These are phyloP conservation scores for Coelinius sp. DNA, from an alignment of 2,888 invertebrate genomes.

Conservation along the genomic window DNA sequence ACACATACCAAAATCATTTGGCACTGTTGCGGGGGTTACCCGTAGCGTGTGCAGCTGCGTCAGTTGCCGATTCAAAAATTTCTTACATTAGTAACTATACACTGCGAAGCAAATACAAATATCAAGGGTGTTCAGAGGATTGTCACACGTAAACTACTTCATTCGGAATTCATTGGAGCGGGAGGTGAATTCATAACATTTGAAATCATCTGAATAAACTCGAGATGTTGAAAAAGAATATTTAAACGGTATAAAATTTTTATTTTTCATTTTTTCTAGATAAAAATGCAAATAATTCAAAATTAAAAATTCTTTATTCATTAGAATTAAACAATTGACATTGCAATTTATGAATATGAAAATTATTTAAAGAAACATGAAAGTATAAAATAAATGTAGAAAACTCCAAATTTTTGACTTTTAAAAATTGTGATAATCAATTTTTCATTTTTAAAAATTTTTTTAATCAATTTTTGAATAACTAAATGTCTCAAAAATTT, in stretches of 20 bases:
- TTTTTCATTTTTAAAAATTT: neutral
- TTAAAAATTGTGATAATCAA: neutral
- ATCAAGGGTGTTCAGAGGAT: neutral
- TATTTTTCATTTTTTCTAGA: neutral
- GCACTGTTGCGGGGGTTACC: constrained; percentile 48
- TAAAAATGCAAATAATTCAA: neutral
- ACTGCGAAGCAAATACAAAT: constrained; percentile 32
- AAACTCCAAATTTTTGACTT: neutral
- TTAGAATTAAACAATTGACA: neutral
- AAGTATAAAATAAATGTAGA: neutral
- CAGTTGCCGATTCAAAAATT: constrained; percentile 28
- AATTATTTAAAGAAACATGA: neutral
- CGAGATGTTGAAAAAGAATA: neutral
- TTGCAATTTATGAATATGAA: neutral
- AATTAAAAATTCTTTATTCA: neutral
- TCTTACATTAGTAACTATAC: constrained; percentile 17
- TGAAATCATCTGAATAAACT: constrained; percentile 20
- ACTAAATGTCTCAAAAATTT: constrained; percentile 26
- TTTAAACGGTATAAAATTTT: neutral
- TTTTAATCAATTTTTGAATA: neutral
- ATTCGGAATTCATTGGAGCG: neutral
- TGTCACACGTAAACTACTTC: constrained; percentile 19
- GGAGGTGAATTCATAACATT: constrained; percentile 13
- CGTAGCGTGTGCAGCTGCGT: constrained; percentile 62
- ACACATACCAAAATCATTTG: constrained; percentile 25